Conservation (phyloP, 92 coral and sea anemone genomes). For the Paragorgia papillata region DNA sequence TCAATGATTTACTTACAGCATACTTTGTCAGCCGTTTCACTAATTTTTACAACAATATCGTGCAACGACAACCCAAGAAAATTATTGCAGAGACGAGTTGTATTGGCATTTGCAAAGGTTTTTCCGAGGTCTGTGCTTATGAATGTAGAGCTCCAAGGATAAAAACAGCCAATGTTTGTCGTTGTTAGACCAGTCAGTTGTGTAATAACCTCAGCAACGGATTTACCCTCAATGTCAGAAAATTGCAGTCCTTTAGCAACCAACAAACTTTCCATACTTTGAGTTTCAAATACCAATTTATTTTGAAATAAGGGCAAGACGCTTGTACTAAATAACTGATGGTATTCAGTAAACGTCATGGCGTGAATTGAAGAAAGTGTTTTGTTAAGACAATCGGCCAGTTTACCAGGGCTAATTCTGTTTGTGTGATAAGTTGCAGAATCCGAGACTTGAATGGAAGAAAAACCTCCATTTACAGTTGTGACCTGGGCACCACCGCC, state of each 20-base stretch:
- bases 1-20: slow-evolving; percentile 32
- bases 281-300: slow-evolving; percentile 1
- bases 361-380: neutral
- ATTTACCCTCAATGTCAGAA: neutral
- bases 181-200: slow-evolving; percentile 27
- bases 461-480: neutral
- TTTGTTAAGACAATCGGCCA: slow-evolving; percentile 9
- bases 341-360: slow-evolving; percentile 21
- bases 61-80: slow-evolving; percentile 24
- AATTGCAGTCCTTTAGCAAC: neutral
- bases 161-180: slow-evolving; percentile 2
- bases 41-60: slow-evolving; percentile 1
- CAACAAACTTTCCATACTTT: neutral
- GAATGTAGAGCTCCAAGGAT: slow-evolving; percentile 13
- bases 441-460: slow-evolving; percentile 7
- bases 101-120: slow-evolving; percentile 24
- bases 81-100: slow-evolving; percentile 36
- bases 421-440: neutral
- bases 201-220: slow-evolving; percentile 18
- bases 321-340: neutral
- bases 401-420: slow-evolving; percentile 5
- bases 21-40: slow-evolving; percentile 2
- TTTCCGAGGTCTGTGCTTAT: slow-evolving; percentile 23
- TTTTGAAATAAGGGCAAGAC: neutral
- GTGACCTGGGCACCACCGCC: slow-evolving; percentile 21